phyloP scores from a whole-genome alignment of 2,797 vertebrate species.

The Enteromius unitaeniatus region DNA sequence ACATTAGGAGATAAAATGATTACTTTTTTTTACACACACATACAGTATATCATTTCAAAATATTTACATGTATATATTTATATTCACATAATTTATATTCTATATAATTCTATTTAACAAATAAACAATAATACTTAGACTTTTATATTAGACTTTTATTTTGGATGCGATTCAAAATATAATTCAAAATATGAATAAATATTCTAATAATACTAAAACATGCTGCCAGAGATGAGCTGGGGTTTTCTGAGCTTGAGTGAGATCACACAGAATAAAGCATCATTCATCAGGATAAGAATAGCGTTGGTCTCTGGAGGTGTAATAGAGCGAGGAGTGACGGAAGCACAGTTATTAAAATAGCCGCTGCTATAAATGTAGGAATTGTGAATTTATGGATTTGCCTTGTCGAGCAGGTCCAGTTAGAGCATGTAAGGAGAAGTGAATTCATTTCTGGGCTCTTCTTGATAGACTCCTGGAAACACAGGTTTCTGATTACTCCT shows the following conservation, averaged over 20 bases:
- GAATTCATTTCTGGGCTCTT: not conserved
- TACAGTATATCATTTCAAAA: too few species aligned
- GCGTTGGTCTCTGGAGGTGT: not conserved
- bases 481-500: not conserved
- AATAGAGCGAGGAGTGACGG: not conserved
- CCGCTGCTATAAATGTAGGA: constrained; percentile 11
- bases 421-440: not conserved
- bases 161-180: too few species aligned
- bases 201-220: not conserved
- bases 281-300: constrained; percentile 25
- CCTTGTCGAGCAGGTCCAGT: not conserved
- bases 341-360: constrained; percentile 20
- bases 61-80: too few species aligned
- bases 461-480: not conserved
- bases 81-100: too few species aligned
- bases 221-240: not conserved
- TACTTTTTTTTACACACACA: not conserved
- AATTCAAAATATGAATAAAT: not conserved
- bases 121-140: too few species aligned
- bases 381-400: not conserved
- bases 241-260: not conserved
- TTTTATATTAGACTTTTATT: too few species aligned
- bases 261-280: constrained; percentile 15
- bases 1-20: not conserved
- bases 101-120: too few species aligned